Evolutionary conservation across 2,888 invertebrate species (phyloP).

Genomic region (Phragmatobia fuliginosa): DNA sequence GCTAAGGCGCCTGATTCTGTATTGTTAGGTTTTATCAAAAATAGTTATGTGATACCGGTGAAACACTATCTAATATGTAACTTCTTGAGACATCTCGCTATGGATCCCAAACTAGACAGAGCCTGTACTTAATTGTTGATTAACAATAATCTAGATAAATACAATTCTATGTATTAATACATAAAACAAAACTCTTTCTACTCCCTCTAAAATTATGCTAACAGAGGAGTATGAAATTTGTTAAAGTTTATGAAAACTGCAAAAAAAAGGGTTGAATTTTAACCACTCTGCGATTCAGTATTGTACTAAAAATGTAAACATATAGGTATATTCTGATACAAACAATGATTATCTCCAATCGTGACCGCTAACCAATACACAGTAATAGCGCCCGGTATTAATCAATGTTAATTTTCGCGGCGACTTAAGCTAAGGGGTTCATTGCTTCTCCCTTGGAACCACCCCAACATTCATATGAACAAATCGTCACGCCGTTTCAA

Average conservation of each 20-base stretch:
- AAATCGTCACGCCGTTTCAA: slow-evolving; percentile 82
- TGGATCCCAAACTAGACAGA: not conserved
- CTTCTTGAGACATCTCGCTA: not conserved
- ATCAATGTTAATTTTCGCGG: not conserved
- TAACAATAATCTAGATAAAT: no score
- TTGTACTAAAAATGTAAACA: no score
- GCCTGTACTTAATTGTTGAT: not conserved
- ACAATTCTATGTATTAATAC: no score
- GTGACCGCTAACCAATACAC: not conserved
- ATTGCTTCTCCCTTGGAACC: slow-evolving; percentile 35
- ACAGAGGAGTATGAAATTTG: no score
- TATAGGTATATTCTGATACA: not conserved
- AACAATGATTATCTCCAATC: not conserved
- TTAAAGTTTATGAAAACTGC: no score
- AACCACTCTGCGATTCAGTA: no score
- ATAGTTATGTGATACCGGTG: not conserved
- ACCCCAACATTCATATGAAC: slow-evolving; percentile 63
- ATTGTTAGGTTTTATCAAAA: not conserved
- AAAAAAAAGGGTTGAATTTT: no score
- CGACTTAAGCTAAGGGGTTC: slow-evolving; percentile 25
- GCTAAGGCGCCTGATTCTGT: not conserved
- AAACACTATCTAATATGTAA: not conserved
- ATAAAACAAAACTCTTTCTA: no score
- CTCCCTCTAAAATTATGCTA: no score
- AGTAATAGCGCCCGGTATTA: not conserved